Conservation (phyloP, 2,888 invertebrate species). For the Hypomecis atomaria region DNA sequence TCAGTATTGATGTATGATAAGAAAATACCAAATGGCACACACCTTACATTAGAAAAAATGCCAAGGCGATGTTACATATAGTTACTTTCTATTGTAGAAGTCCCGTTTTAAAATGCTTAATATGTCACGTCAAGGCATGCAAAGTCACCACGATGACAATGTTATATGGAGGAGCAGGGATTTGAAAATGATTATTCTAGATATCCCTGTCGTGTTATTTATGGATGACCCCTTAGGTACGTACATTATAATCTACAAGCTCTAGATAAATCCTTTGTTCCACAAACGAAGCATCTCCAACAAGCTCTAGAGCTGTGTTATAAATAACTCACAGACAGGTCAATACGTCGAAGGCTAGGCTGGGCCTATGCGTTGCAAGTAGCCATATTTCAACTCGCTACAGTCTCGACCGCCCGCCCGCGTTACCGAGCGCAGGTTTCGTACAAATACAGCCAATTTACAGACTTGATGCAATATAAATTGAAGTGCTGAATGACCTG, state of each 20-base stretch:
- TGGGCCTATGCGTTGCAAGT: slow-evolving; percentile 46
- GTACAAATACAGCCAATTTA: slow-evolving; percentile 74
- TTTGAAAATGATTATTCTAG: no score
- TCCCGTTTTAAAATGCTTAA: no score
- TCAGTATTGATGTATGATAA: no score
- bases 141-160: no score
- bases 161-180: no score
- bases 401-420: slow-evolving; percentile 55
- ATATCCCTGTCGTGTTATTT: no score
- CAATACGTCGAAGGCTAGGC: slow-evolving; percentile 34
- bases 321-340: slow-evolving; percentile 34
- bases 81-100: no score
- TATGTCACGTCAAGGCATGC: no score
- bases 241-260: neutral
- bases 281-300: slow-evolving; percentile 5
- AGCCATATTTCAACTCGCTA: slow-evolving; percentile 63
- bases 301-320: slow-evolving; percentile 14
- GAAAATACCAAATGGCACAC: no score
- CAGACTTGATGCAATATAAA: slow-evolving; percentile 72
- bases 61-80: no score
- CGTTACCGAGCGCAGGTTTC: slow-evolving; percentile 53
- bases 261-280: slow-evolving; percentile 16
- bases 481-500: slow-evolving; percentile 67
- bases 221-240: no score
- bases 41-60: no score